Conservation (phyloP, 2,888 invertebrate genomes). For the Mystacides longicornis region DNA sequence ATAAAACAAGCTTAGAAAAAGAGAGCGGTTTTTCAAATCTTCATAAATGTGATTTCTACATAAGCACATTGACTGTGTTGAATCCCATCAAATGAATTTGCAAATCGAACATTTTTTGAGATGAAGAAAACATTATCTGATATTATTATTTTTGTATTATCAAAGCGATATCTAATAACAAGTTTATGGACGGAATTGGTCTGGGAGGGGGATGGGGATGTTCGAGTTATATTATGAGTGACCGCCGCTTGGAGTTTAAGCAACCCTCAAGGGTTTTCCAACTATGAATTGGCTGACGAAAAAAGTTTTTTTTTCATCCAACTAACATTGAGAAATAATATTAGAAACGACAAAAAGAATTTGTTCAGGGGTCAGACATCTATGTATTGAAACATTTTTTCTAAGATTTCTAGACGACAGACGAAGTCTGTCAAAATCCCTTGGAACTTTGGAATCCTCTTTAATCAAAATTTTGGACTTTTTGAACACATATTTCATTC, state of each 20-base stretch:
- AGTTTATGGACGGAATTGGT: neutral
- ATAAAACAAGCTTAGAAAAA: too few relatives aligned
- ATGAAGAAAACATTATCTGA: neutral
- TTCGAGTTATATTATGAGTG: neutral
- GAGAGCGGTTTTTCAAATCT: too few relatives aligned
- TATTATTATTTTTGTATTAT: neutral
- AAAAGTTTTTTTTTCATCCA: conserved; percentile 1
- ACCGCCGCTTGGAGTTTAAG: neutral
- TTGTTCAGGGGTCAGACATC: too few relatives aligned
- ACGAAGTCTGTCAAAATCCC: too few relatives aligned
- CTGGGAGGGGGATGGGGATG: neutral
- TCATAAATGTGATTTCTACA: neutral
- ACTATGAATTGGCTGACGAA: neutral
- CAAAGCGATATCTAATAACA: neutral
- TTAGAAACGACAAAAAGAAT: too few relatives aligned
- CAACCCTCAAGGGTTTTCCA: neutral
- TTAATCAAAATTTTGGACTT: too few relatives aligned
- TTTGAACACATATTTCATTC: too few relatives aligned
- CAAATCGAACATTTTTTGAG: neutral
- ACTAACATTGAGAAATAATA: neutral
- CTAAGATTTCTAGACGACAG: too few relatives aligned
- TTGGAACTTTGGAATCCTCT: too few relatives aligned
- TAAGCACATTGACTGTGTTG: neutral
- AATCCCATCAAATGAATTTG: neutral
- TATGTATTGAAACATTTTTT: too few relatives aligned